Conservation (phyloP, 30 jellyfish, hydroid and myxozoan species). For the Pelagia noctiluca region DNA sequence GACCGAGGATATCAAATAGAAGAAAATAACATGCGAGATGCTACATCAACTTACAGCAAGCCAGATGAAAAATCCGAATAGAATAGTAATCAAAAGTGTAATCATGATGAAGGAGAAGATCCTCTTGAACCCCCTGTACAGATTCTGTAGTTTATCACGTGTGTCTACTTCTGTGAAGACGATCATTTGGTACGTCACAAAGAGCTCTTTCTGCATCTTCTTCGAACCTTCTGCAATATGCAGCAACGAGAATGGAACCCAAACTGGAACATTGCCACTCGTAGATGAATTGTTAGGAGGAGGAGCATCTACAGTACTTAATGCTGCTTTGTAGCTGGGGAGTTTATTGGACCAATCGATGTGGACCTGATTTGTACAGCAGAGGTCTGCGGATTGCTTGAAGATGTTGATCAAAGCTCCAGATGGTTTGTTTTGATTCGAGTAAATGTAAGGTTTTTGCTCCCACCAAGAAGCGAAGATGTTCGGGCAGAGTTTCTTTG, state of each 20-base stretch:
- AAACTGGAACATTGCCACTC: neutral
- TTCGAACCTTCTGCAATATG: neutral
- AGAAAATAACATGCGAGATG: too few relatives aligned
- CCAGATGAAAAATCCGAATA: constrained; percentile 82
- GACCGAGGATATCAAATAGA: too few relatives aligned
- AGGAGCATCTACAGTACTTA: neutral
- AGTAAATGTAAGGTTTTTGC: constrained; percentile 27
- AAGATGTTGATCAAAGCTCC: constrained; percentile 39
- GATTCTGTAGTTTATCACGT: constrained; percentile 16
- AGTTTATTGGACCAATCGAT: constrained; percentile 21
- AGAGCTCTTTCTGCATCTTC: neutral
- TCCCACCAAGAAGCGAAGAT: constrained; percentile 48
- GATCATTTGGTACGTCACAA: constrained; percentile 28
- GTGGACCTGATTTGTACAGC: constrained; percentile 12
- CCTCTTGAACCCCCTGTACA: constrained; percentile 43
- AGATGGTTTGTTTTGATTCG: neutral
- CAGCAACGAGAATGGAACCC: constrained; percentile 59
- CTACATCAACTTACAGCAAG: constrained; percentile 69
- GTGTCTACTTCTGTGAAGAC: constrained; percentile 15
- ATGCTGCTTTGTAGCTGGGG: constrained; percentile 9
- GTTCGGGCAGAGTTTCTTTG: constrained; percentile 50
- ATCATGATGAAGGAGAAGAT: constrained; percentile 65
- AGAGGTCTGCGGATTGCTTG: constrained; percentile 21
- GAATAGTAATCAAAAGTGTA: constrained; percentile 62
- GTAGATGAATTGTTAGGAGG: neutral